A percentile compares a stretch with the other conserved stretches of the same genome.
These are phyloP conservation scores for Nettapus auritus DNA, from an alignment of 2,113 vertebrate genomes.

Conservation along the genomic window DNA sequence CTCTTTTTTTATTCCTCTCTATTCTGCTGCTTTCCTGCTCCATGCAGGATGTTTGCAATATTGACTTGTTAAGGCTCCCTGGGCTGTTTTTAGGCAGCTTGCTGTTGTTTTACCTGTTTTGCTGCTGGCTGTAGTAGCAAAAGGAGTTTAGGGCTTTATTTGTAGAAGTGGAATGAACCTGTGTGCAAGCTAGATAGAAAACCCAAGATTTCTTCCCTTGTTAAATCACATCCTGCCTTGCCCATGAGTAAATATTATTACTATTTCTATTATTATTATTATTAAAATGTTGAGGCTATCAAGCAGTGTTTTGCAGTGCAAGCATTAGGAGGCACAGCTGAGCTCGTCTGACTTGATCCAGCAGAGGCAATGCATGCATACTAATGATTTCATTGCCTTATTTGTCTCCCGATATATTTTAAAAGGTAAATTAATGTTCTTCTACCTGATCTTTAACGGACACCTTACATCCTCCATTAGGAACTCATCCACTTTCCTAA, in stretches of 20 bases:
- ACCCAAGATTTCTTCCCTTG: neutral
- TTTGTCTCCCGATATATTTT: conserved; percentile 31
- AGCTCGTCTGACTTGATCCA: neutral
- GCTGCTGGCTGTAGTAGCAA: neutral
- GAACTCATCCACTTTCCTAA: conserved; percentile 35
- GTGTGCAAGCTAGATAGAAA: neutral
- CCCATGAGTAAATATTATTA: conserved; percentile 30
- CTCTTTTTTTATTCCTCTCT: neutral
- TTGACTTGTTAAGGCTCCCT: neutral
- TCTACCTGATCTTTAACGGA: conserved; percentile 58
- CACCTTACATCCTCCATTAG: conserved; percentile 59
- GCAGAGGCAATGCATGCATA: neutral
- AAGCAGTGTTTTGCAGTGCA: conserved; percentile 21
- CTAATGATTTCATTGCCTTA: neutral
- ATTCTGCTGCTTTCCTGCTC: neutral
- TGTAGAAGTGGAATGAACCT: neutral
- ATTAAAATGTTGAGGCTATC: conserved; percentile 8
- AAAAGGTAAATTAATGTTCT: conserved; percentile 50
- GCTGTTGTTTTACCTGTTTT: neutral
- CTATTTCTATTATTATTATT: neutral
- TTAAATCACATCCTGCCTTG: neutral
- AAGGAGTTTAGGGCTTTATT: conserved; percentile 2
- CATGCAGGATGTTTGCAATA: neutral
- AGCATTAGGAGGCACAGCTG: conserved; percentile 47
- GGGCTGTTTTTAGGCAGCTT: neutral